Evolutionary conservation across 2,797 vertebrate species (phyloP).

Genomic region (Spheniscus humboldti): DNA sequence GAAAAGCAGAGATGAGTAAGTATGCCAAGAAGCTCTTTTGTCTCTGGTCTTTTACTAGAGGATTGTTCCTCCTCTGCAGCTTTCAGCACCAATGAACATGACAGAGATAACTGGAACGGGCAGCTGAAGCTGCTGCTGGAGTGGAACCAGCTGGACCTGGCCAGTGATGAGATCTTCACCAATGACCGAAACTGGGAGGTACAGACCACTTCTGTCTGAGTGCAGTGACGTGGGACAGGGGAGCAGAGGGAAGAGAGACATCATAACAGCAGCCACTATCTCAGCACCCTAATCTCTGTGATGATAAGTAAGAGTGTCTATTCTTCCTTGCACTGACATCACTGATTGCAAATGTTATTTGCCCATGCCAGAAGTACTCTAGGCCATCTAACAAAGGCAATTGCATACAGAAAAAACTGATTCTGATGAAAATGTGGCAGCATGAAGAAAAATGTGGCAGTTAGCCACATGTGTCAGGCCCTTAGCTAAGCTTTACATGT

Average conservation of each 20-base stretch:
- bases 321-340: neutral
- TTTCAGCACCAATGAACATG: constrained; percentile 78
- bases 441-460: neutral
- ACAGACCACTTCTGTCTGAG: neutral
- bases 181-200: constrained; percentile 81
- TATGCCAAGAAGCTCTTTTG: neutral
- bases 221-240: neutral
- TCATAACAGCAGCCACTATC: neutral
- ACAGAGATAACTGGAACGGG: constrained; percentile 79
- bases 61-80: constrained; percentile 44
- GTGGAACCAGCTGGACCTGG: constrained; percentile 80
- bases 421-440: neutral
- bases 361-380: neutral
- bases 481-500: neutral
- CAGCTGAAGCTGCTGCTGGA: constrained; percentile 80
- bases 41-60: neutral
- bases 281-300: neutral
- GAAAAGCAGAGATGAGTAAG: neutral
- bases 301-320: neutral
- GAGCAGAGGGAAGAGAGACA: neutral
- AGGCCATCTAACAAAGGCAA: neutral
- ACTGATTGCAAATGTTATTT: neutral
- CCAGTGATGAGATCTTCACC: constrained; percentile 80
- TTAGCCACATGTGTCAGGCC: neutral
- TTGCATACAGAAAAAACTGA: neutral